Base-by-base conservation (phyloP, 2,113 vertebrate species). In the Otus sunia region DNA sequence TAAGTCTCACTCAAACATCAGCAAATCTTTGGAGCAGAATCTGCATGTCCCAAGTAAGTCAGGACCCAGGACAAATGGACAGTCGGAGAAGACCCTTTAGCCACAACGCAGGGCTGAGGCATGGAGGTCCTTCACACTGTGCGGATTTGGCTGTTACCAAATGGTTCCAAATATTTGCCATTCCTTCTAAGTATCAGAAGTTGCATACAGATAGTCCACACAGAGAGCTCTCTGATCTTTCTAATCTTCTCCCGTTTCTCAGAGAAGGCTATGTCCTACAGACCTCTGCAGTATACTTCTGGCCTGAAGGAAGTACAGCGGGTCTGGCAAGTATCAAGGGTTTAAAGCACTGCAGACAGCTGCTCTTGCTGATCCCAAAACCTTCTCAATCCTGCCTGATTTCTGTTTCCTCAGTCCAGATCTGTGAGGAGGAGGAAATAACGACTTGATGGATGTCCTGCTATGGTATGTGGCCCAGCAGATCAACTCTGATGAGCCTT, bases 311-410 rank as follows among this genome's bases (percentile, higher is more conserved):
- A 91, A 94, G 64, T 23, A 36, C 75, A 50, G 32, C 32, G 29
- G 43, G 45, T 88, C 86, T 91, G 88, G 89, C 67, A 86, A 86
- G 41, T 59, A 83, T 84, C 83, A 88, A 69, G 62, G 11, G 37
- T 53, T 92, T 92, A 37, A 55, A 94, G 55, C 4, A 0, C 55
- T 67, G 55, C 79, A 87, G 47, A n/a, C 75, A 94, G 37, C 82
- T 83, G 41, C 41, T 91, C 50, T 77, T 3, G 1, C 45, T 80
- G 76, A 80, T 72, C 76, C 43, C 55, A 6, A 64, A 73, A 91
- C 15, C 45, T 66, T 81, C 60, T 88, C 67, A 62, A 0, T 88
- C 45, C 45, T 84, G 27, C n/a, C 56, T 4, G 5, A 41, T 62
- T 86, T 74, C 68, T 63, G 11, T 82, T 90, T 73, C 41, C 76